Conservation (phyloP, 1,140 invertebrate genomes). For the Coenobita brevimanus region DNA sequence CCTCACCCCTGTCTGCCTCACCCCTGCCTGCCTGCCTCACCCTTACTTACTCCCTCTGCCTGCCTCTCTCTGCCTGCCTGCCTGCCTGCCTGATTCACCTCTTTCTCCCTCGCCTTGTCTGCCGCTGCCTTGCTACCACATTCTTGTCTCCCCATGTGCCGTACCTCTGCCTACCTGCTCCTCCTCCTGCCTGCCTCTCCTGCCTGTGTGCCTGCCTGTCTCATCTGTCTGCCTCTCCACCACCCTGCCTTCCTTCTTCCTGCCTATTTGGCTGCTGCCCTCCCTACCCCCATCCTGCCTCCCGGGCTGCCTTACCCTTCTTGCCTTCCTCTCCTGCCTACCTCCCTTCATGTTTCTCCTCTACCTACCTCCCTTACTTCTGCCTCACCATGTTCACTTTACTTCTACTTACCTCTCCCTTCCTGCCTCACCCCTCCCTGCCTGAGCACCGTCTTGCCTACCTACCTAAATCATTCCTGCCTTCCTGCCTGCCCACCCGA, state of each 20-base stretch:
- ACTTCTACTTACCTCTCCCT: too few relatives aligned
- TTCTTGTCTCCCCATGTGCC: not conserved
- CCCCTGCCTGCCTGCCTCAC: too few relatives aligned
- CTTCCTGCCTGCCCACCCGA: too few relatives aligned
- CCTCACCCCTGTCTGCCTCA: too few relatives aligned
- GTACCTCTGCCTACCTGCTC: conserved; percentile 3
- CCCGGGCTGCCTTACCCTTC: not conserved
- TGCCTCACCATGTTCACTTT: not conserved
- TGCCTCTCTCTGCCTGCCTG: too few relatives aligned
- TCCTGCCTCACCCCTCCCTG: too few relatives aligned
- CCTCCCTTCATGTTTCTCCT: too few relatives aligned
- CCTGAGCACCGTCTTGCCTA: too few relatives aligned
- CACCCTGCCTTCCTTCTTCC: not conserved
- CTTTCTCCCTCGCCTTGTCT: conserved; percentile 1
- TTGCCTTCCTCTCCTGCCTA: not conserved
- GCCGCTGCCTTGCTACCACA: too few relatives aligned
- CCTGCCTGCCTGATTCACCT: too few relatives aligned
- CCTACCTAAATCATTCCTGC: too few relatives aligned
- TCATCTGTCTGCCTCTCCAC: not conserved
- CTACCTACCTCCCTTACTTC: not conserved
- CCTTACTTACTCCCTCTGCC: too few relatives aligned
- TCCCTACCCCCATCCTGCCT: not conserved
- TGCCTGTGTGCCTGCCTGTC: conserved; percentile 25
- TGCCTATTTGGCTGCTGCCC: not conserved
- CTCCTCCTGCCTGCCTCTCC: conserved; percentile 28